A percentile compares a stretch with the other conserved stretches of the same genome.
Conservation (phyloP, 1,140 invertebrate species). For the Drosophila tropicalis region DNA sequence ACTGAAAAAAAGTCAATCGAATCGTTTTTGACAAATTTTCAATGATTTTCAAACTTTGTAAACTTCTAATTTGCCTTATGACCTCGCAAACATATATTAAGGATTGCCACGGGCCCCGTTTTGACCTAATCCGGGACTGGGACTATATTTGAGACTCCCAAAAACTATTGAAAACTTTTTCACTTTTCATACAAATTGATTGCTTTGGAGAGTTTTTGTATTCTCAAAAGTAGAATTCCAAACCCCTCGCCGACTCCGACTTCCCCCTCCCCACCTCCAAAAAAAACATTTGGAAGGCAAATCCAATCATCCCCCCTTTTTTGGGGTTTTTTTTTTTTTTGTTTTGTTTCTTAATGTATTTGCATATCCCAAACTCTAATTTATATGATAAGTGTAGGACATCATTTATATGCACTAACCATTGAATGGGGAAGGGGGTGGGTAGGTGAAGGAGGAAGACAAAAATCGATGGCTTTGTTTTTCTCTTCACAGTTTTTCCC, state of each 20-base stretch:
- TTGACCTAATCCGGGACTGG: too few relatives aligned
- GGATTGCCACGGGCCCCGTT: too few relatives aligned
- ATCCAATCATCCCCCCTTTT: constrained; percentile 30
- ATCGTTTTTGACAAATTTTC: too few relatives aligned
- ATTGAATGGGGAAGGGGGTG: background rate
- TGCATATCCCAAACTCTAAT: constrained; percentile 74
- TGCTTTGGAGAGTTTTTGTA: constrained; percentile 1
- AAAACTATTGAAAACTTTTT: background rate
- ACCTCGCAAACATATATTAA: too few relatives aligned
- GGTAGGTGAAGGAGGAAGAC: too few relatives aligned
- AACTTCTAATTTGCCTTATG: too few relatives aligned
- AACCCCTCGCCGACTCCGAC: background rate
- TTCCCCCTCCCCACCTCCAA: background rate
- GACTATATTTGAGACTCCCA: background rate
- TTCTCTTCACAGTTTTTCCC: constrained; percentile 17
- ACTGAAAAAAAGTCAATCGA: too few relatives aligned
- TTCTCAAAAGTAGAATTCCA: background rate
- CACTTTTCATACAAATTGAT: background rate
- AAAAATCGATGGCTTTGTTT: constrained; percentile 65
- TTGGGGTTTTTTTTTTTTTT: constrained; percentile 1
- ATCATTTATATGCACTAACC: constrained; percentile 33
- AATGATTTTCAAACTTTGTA: too few relatives aligned
- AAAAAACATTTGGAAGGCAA: background rate
- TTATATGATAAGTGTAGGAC: constrained; percentile 74
- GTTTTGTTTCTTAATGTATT: constrained; percentile 45